phyloP scores from a whole-genome alignment of 2,888 invertebrate species.

The Morpho deidamia region DNA sequence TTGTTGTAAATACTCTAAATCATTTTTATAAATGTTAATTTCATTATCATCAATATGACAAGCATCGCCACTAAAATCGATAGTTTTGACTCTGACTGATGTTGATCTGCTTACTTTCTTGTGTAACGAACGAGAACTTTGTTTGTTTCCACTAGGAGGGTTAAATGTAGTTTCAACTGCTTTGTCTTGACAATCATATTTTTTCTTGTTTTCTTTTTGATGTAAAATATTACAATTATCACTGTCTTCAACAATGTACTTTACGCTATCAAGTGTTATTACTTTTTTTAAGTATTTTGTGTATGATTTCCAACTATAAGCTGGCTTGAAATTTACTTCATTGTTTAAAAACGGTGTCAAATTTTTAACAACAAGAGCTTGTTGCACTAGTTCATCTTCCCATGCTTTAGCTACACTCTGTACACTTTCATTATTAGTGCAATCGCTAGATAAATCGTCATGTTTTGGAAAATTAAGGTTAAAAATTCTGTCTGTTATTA shows the following conservation, averaged over 20 bases:
- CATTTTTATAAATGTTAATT: slow-evolving; percentile 32
- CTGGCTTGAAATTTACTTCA: slow-evolving; percentile 7
- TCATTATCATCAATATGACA: slow-evolving; percentile 31
- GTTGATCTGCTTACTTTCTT: slow-evolving; percentile 36
- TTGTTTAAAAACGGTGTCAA: slow-evolving; percentile 29
- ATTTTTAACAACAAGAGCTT: slow-evolving; percentile 47
- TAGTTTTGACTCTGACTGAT: slow-evolving; percentile 33
- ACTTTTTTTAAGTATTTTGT: slow-evolving; percentile 8
- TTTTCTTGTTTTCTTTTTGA: slow-evolving; percentile 6
- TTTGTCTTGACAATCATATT: slow-evolving; percentile 11
- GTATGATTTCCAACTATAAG: slow-evolving; percentile 16
- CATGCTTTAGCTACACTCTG: slow-evolving; percentile 47
- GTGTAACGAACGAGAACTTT: slow-evolving; percentile 7
- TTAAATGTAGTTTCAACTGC: slow-evolving; percentile 17
- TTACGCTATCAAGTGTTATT: not conserved
- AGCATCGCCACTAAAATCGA: slow-evolving; percentile 39
- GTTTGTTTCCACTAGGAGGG: not conserved
- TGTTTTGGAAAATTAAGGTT: slow-evolving; percentile 39
- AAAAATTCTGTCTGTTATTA: slow-evolving; percentile 58
- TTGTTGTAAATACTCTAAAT: slow-evolving; percentile 40
- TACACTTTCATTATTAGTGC: slow-evolving; percentile 35
- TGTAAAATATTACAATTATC: not conserved
- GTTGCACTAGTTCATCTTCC: slow-evolving; percentile 53
- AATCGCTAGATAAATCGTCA: slow-evolving; percentile 28
- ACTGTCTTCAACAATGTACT: not conserved